Percentiles rank a stretch among this genome's conserved stretches.
phyloP scores from a whole-genome alignment of 2,888 invertebrate genomes.

The Ypsolopha scabrella region DNA sequence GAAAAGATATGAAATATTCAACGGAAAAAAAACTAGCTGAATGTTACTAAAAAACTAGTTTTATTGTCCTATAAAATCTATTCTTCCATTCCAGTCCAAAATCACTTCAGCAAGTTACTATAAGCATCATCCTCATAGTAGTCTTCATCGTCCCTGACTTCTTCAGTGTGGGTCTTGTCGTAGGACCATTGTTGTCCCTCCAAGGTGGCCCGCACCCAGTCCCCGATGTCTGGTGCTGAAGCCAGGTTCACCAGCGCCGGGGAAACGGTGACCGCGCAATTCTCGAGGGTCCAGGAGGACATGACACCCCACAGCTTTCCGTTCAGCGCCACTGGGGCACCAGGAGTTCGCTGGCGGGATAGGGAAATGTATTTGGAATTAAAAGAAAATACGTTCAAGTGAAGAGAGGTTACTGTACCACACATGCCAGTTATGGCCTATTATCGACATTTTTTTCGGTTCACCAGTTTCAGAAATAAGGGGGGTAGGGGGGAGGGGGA shows the following conservation, averaged over 20 bases:
- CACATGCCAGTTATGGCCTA: too few relatives aligned
- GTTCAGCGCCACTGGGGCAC: slow-evolving; percentile 5
- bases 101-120: too few relatives aligned
- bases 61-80: too few relatives aligned
- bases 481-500: too few relatives aligned
- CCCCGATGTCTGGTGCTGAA: background rate
- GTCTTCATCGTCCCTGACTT: background rate
- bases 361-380: background rate
- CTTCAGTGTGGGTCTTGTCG: background rate
- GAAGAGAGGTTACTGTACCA: too few relatives aligned
- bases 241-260: slow-evolving; percentile 1
- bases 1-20: too few relatives aligned
- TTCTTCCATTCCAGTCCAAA: too few relatives aligned
- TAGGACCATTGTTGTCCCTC: background rate
- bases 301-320: slow-evolving; percentile 2
- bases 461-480: too few relatives aligned
- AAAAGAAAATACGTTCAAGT: too few relatives aligned
- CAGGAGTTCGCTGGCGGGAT: background rate
- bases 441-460: too few relatives aligned
- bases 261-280: background rate
- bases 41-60: too few relatives aligned
- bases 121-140: background rate
- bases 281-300: slow-evolving; percentile 3
- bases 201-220: slow-evolving; percentile 1
- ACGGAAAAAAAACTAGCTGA: too few relatives aligned